phyloP scores from a whole-genome alignment of 1,140 invertebrate species.

The Hetaerina americana region DNA sequence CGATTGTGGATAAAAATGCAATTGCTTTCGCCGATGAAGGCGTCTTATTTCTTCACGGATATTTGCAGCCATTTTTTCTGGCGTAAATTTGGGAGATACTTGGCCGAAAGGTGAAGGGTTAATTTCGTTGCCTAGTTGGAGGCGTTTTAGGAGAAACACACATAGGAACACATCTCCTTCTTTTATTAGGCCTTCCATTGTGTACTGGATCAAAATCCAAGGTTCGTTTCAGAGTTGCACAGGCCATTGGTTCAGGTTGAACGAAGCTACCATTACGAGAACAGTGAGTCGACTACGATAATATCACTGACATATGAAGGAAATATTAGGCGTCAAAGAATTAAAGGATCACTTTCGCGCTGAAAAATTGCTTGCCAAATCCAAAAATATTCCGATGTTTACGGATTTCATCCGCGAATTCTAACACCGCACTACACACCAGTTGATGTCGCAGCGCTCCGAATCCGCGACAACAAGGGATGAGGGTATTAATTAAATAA shows the following conservation, averaged over 20 bases:
- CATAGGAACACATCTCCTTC: conserved; percentile 76
- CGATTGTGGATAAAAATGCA: conserved; percentile 48
- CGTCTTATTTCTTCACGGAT: conserved; percentile 83
- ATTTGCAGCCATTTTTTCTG: conserved; percentile 85
- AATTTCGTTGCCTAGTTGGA: conserved; percentile 35
- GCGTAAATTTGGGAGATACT: conserved; percentile 63
- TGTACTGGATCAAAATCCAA: conserved; percentile 85
- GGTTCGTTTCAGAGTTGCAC: conserved; percentile 84
- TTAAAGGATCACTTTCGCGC: not conserved
- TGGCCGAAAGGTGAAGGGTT: conserved; percentile 63
- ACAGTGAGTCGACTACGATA: not conserved
- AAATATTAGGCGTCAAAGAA: not conserved
- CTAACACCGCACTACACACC: not conserved
- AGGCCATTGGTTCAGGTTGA: conserved; percentile 58
- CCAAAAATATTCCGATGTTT: not conserved
- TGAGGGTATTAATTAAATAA: too few species aligned
- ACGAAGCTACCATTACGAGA: not conserved
- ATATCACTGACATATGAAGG: not conserved
- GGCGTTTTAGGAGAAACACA: conserved; percentile 52
- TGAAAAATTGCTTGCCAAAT: not conserved
- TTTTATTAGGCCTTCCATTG: conserved; percentile 64
- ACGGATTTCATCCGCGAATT: not conserved
- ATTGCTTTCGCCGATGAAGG: conserved; percentile 74
- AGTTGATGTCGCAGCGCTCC: too few species aligned
- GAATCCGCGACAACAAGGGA: too few species aligned